These are phyloP conservation scores for Ostrea denselamellosa DNA, from an alignment of 1,140 invertebrate species.

Conservation along the genomic window DNA sequence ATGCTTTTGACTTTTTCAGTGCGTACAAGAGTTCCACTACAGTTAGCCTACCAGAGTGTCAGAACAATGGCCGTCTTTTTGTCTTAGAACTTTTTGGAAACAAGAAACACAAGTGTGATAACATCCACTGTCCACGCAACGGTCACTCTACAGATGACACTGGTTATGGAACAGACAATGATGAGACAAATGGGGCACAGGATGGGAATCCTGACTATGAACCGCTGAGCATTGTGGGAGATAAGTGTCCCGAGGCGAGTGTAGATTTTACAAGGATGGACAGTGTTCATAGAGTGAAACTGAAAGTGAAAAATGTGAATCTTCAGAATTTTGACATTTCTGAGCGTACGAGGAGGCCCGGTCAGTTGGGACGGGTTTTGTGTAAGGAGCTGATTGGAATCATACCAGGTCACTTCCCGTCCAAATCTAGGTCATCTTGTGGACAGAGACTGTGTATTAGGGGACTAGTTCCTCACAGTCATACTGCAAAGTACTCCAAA, in stretches of 20 bases:
- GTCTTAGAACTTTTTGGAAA: slow-evolving; percentile 7
- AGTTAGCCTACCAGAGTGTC: neutral
- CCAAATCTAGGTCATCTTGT: neutral
- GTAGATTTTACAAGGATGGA: slow-evolving; percentile 50
- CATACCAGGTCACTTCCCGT: slow-evolving; percentile 52
- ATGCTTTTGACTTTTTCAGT: neutral
- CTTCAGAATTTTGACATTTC: slow-evolving; percentile 26
- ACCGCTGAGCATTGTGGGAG: neutral
- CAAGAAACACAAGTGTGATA: neutral
- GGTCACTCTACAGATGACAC: slow-evolving; percentile 46
- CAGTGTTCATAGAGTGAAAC: slow-evolving; percentile 55
- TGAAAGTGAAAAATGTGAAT: slow-evolving; percentile 59
- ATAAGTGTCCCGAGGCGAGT: neutral
- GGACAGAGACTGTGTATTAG: slow-evolving; percentile 47
- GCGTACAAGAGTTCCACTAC: neutral
- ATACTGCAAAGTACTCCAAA: slow-evolving; percentile 43
- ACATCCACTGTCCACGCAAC: slow-evolving; percentile 25
- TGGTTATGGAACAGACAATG: slow-evolving; percentile 54
- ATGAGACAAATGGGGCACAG: neutral
- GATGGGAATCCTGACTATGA: neutral
- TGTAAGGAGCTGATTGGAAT: slow-evolving; percentile 53
- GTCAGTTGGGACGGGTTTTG: slow-evolving; percentile 45
- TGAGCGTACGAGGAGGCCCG: slow-evolving; percentile 34
- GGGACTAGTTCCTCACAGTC: slow-evolving; percentile 47
- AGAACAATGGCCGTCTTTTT: neutral